A percentile compares a stretch with the other conserved stretches of the same genome.
phyloP scores from a whole-genome alignment of 2,797 vertebrate species.

The Chromis chromis region DNA sequence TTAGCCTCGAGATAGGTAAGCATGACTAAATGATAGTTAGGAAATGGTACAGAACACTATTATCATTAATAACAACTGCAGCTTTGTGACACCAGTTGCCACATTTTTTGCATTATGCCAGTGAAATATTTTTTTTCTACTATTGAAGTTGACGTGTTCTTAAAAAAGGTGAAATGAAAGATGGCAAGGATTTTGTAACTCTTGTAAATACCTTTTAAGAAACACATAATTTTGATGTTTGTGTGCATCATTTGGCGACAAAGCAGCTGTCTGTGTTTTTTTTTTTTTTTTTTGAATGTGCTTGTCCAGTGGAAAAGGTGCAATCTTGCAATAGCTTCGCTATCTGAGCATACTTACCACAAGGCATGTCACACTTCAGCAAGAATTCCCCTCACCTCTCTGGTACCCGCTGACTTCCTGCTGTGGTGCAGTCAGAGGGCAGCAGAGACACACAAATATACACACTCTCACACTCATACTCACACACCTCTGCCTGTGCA shows the following conservation, averaged over 20 bases:
- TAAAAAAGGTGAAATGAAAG: not conserved
- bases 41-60: not conserved
- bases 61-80: too few relatives aligned
- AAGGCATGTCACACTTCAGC: constrained; percentile 75
- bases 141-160: not conserved
- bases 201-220: constrained; percentile 22
- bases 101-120: not conserved
- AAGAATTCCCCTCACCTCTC: constrained; percentile 86
- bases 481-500: constrained; percentile 57
- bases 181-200: constrained; percentile 3
- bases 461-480: constrained; percentile 52
- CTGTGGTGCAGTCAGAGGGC: constrained; percentile 80
- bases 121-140: not conserved
- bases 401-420: constrained; percentile 82
- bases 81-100: too few relatives aligned
- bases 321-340: constrained; percentile 70
- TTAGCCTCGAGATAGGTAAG: not conserved
- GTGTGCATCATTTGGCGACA: constrained; percentile 37
- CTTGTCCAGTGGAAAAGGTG: constrained; percentile 77
- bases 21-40: not conserved
- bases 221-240: constrained; percentile 7
- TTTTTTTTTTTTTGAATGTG: constrained; percentile 16
- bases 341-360: constrained; percentile 76
- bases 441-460: constrained; percentile 58
- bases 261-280: constrained; percentile 21